Evolutionary conservation across 2,888 invertebrate genomes (phyloP).

Genomic region (Lymantria dispar): DNA sequence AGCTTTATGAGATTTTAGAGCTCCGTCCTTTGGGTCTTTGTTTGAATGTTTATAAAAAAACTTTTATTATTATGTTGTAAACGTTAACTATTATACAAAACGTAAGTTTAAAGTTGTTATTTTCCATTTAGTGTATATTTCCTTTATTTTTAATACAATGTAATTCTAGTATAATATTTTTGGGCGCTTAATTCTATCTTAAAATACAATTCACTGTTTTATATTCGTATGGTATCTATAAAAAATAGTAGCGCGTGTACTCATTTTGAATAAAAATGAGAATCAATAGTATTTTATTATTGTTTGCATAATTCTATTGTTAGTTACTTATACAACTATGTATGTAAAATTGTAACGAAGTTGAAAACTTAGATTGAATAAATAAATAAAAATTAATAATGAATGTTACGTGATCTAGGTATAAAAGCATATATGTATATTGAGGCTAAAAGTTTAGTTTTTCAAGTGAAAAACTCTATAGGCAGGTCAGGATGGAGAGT

Average conservation of each 20-base stretch:
- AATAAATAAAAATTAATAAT: too few relatives aligned
- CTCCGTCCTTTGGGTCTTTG: constrained; percentile 35
- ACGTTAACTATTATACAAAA: constrained; percentile 14
- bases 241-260: constrained; percentile 2
- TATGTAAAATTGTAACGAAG: constrained; percentile 13
- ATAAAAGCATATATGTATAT: too few relatives aligned
- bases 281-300: not conserved
- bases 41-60: constrained; percentile 29
- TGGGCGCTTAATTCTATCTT: not conserved
- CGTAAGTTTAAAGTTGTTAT: constrained; percentile 13
- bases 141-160: constrained; percentile 7
- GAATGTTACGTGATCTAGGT: too few relatives aligned
- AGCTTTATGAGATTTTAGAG: constrained; percentile 39
- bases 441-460: too few relatives aligned
- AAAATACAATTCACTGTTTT: constrained; percentile 6
- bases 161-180: constrained; percentile 8
- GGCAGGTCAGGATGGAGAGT: too few relatives aligned
- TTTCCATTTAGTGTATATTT: constrained; percentile 2
- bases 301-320: constrained; percentile 10
- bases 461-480: too few relatives aligned
- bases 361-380: too few relatives aligned
- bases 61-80: constrained; percentile 25
- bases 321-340: constrained; percentile 9
- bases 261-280: constrained; percentile 14
- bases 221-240: constrained; percentile 11